Evolutionary conservation across 2,797 vertebrate species (phyloP).

Genomic region (Hemitrygon akajei): DNA sequence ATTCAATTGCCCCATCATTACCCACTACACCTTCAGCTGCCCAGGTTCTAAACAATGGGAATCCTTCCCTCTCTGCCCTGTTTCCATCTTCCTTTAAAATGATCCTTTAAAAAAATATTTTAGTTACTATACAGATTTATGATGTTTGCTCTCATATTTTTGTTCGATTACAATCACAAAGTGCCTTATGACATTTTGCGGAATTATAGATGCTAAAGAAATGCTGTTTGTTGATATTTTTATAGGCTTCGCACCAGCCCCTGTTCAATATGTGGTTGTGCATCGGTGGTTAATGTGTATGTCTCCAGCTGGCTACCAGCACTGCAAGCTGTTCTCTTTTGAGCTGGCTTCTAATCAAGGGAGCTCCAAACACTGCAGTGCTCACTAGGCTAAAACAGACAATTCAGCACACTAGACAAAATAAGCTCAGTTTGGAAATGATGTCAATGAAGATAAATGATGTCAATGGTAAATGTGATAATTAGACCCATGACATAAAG

Average conservation of each 20-base stretch:
- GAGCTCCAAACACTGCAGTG: not conserved
- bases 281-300: not conserved
- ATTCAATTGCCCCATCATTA: not conserved
- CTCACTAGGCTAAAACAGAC: not conserved
- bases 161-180: not conserved
- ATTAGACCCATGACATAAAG: not conserved
- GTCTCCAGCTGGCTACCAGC: not conserved
- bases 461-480: not conserved
- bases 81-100: not conserved
- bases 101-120: too few relatives aligned
- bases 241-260: not conserved
- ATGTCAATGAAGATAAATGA: not conserved
- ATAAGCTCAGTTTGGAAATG: not conserved
- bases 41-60: not conserved
- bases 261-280: not conserved
- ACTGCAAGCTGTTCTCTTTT: not conserved
- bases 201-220: not conserved
- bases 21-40: not conserved
- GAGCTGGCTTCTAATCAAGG: constrained; percentile 10
- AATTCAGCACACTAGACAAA: constrained; percentile 8
- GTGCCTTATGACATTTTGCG: not conserved
- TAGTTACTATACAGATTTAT: not conserved
- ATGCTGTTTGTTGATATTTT: not conserved
- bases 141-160: not conserved
- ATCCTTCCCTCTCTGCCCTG: not conserved